Conservation (phyloP, 2,797 vertebrate genomes). For the Phoebastria nigripes region DNA sequence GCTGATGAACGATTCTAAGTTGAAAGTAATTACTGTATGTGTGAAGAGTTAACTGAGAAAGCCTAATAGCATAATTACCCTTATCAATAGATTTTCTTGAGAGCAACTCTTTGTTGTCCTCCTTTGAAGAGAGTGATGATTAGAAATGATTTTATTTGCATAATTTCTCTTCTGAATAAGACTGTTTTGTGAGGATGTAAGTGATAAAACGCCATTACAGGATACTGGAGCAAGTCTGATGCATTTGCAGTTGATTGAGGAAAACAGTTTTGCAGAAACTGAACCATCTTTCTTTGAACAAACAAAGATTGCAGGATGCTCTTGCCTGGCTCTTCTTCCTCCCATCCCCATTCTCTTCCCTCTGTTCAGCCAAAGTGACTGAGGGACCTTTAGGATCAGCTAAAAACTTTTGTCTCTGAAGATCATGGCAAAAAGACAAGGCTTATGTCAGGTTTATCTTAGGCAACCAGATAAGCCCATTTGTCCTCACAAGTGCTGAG, state of each 20-base stretch:
- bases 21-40: constrained; percentile 1
- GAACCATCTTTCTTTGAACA: not conserved
- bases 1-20: not conserved
- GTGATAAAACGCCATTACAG: not conserved
- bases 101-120: not conserved
- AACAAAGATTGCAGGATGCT: not conserved
- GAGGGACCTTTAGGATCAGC: not conserved
- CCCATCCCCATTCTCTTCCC: not conserved
- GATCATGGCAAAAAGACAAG: not conserved
- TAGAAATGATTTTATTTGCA: constrained; percentile 24
- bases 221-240: not conserved
- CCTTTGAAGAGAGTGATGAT: constrained; percentile 19
- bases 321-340: not conserved
- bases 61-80: constrained; percentile 17
- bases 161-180: constrained; percentile 10
- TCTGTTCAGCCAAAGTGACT: not conserved
- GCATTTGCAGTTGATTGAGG: not conserved
- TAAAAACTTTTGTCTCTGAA: not conserved
- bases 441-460: not conserved
- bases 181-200: not conserved
- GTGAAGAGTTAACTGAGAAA: constrained; percentile 11
- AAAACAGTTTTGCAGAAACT: not conserved
- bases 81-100: constrained; percentile 40
- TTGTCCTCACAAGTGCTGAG: not conserved
- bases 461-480: not conserved